phyloP scores from a whole-genome alignment of 2,113 vertebrate genomes.

The Trematocara macrostoma region DNA sequence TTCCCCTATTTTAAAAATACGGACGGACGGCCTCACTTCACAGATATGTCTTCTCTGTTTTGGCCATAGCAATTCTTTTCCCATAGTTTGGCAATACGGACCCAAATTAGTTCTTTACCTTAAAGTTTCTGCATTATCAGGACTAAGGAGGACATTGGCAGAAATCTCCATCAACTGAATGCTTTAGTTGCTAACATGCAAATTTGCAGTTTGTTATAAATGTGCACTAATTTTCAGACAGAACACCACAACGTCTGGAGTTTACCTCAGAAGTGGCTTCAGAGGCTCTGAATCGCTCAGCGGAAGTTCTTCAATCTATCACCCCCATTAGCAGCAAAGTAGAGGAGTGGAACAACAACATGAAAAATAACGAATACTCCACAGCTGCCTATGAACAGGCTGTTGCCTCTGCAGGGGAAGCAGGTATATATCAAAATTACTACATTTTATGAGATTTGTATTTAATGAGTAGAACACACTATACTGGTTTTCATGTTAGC shows the following conservation, averaged over 20 bases:
- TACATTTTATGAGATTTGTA: neutral
- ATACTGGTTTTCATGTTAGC: neutral
- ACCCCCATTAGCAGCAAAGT: constrained; percentile 78
- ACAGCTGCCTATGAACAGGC: constrained; percentile 77
- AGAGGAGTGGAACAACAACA: constrained; percentile 80
- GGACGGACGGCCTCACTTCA: neutral
- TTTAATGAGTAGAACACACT: neutral
- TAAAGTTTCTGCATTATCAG: neutral
- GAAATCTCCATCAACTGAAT: neutral
- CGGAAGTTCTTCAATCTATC: constrained; percentile 70
- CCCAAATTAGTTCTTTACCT: neutral
- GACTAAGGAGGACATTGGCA: neutral
- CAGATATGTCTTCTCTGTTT: neutral
- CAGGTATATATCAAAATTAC: constrained; percentile 64
- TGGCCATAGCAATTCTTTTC: neutral
- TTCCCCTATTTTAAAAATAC: neutral
- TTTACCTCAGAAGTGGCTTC: constrained; percentile 73
- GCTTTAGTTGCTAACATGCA: neutral
- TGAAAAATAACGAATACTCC: constrained; percentile 80
- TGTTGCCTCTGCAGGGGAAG: constrained; percentile 80
- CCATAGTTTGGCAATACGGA: neutral
- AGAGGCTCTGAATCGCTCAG: constrained; percentile 74
- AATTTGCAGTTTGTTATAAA: neutral
- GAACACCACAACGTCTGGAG: constrained; percentile 74
- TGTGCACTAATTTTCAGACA: constrained; percentile 49